Conservation (phyloP, 1,140 invertebrate genomes). For the Drosophila ambigua region DNA sequence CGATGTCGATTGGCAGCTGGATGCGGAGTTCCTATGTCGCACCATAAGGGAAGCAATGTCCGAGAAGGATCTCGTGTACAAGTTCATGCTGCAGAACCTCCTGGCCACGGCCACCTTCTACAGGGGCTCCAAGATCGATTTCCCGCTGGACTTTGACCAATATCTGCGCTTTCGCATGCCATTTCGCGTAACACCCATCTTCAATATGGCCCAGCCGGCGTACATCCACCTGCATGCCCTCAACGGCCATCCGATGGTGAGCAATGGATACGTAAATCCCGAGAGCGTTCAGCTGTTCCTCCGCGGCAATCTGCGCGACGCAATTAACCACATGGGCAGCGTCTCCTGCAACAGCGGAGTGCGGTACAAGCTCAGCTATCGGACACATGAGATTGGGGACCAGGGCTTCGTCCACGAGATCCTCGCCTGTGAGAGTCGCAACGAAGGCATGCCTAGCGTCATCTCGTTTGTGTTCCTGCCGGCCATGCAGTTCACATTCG, state of each 20-base stretch:
- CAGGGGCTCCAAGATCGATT: conserved; percentile 55
- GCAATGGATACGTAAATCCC: conserved; percentile 46
- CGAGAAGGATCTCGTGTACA: conserved; percentile 57
- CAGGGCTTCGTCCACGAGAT: conserved; percentile 63
- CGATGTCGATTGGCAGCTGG: conserved; percentile 43
- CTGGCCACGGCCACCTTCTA: conserved; percentile 57
- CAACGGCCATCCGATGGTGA: conserved; percentile 47
- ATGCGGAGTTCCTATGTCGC: conserved; percentile 47
- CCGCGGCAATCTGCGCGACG: conserved; percentile 46
- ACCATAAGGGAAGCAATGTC: conserved; percentile 44
- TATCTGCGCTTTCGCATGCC: conserved; percentile 56
- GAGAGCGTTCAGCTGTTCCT: conserved; percentile 52
- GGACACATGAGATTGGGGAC: conserved; percentile 59
- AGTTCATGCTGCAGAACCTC: conserved; percentile 41
- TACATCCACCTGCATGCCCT: conserved; percentile 51
- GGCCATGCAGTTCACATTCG: conserved; percentile 46
- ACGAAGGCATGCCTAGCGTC: conserved; percentile 47
- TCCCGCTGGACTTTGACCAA: conserved; percentile 56
- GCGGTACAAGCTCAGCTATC: conserved; percentile 47
- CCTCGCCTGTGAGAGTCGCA: conserved; percentile 43
- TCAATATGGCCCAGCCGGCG: conserved; percentile 49
- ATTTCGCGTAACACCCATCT: conserved; percentile 54
- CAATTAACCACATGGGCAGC: conserved; percentile 26
- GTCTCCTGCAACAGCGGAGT: conserved; percentile 40
- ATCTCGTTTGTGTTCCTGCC: conserved; percentile 61